These are phyloP conservation scores for Phoxinus dragarum DNA, from an alignment of 2,797 vertebrate species.

Conservation along the genomic window DNA sequence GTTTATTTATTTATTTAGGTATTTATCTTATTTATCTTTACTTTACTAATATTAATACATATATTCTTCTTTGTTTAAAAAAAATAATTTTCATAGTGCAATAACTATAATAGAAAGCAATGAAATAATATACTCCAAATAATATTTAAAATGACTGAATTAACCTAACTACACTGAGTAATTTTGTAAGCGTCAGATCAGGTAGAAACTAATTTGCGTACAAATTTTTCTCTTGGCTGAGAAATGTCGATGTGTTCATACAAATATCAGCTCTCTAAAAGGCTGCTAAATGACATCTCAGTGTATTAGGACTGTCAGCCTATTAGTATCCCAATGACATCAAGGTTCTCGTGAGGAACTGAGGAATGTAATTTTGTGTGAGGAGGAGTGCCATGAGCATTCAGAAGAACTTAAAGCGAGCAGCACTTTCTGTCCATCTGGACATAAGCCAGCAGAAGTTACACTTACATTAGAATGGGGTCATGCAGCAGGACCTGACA, in stretches of 20 bases:
- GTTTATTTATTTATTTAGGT: background rate
- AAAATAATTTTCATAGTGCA: background rate
- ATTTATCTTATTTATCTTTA: background rate
- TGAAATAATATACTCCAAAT: background rate
- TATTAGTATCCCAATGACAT: conserved; percentile 40
- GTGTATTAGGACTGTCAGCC: conserved; percentile 29
- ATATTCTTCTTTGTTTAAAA: no score
- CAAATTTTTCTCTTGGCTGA: background rate
- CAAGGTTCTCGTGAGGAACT: conserved; percentile 65
- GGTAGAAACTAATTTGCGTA: background rate
- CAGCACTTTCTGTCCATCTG: conserved; percentile 76
- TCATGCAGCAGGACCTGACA: conserved; percentile 82
- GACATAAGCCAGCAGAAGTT: conserved; percentile 74
- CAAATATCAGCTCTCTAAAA: conserved; percentile 26
- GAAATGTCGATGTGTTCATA: background rate
- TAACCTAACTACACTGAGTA: background rate
- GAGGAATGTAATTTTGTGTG: conserved; percentile 74
- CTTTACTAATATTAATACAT: background rate
- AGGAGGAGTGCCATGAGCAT: conserved; percentile 69
- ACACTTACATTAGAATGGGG: conserved; percentile 83
- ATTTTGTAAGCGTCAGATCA: background rate
- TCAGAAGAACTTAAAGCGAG: conserved; percentile 70
- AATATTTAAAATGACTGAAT: background rate
- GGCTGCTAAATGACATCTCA: conserved; percentile 27
- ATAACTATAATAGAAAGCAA: background rate